Conservation (phyloP, 1,140 invertebrate genomes). For the Psix sp. region DNA sequence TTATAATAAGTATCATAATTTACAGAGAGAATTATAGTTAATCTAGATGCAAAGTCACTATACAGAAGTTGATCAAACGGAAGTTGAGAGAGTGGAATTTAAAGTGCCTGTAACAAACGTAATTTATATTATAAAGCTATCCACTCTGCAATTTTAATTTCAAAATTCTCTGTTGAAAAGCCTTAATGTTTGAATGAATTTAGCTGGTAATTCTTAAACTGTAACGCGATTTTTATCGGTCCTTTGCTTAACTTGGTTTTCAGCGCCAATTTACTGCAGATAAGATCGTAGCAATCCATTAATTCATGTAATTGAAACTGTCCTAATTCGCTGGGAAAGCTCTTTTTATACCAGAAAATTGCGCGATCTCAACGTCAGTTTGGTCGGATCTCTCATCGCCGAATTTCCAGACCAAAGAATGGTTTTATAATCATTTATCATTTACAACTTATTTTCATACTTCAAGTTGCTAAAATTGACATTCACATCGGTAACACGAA, state of each 20-base stretch:
- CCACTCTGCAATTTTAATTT: neutral
- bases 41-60: too few species aligned
- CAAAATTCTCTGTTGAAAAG: neutral
- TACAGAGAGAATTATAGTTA: too few species aligned
- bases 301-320: constrained; percentile 42
- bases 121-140: too few species aligned
- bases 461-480: constrained; percentile 14
- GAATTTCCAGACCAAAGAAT: constrained; percentile 6
- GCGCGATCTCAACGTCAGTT: constrained; percentile 5
- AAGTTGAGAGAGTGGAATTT: too few species aligned
- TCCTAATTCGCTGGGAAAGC: constrained; percentile 34
- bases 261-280: constrained; percentile 35
- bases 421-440: constrained; percentile 16
- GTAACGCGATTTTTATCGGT: constrained; percentile 26
- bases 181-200: constrained; percentile 12
- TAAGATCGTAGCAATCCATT: constrained; percentile 42
- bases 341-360: constrained; percentile 17
- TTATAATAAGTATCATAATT: too few species aligned
- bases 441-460: constrained; percentile 28
- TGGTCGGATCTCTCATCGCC: neutral
- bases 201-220: constrained; percentile 27
- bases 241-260: constrained; percentile 35
- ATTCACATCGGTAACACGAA: constrained; percentile 29
- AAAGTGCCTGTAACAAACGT: too few species aligned
- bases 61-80: too few species aligned